phyloP scores from a whole-genome alignment of 2,797 vertebrate genomes.

The Okamejei kenojei region DNA sequence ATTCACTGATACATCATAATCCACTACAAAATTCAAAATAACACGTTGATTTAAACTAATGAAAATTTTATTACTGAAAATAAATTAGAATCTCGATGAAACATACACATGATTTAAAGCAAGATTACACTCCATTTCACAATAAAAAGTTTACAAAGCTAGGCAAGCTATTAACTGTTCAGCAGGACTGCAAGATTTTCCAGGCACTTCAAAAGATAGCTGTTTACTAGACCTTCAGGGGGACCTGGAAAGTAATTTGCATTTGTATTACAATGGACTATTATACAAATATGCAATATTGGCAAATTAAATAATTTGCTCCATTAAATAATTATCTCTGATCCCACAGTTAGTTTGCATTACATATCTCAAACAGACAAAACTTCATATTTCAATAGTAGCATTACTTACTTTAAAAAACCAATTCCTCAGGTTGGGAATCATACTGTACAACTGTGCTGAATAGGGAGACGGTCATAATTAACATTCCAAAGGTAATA shows the following conservation, averaged over 20 bases:
- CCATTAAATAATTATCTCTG: constrained; percentile 43
- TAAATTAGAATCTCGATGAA: constrained; percentile 9
- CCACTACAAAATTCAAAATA: background rate
- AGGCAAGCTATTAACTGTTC: background rate
- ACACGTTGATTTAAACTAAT: background rate
- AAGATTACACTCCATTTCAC: background rate
- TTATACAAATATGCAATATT: background rate
- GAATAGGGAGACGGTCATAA: background rate
- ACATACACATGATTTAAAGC: constrained; percentile 18
- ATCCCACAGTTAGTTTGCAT: background rate
- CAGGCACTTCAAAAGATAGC: constrained; percentile 62
- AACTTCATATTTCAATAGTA: background rate
- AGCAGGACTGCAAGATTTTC: constrained; percentile 12
- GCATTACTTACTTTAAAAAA: background rate
- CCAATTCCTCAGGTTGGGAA: background rate
- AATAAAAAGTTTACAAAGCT: background rate
- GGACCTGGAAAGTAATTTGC: constrained; percentile 39
- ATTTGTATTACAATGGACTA: constrained; percentile 38
- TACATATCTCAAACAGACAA: background rate
- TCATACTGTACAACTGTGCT: background rate
- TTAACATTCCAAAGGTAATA: background rate
- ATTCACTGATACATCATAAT: too few species aligned
- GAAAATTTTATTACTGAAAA: constrained; percentile 20
- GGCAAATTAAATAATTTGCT: constrained; percentile 25
- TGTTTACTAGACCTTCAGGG: constrained; percentile 52